Base-by-base conservation (phyloP, 2,113 vertebrate species). In the Columba livia region DNA sequence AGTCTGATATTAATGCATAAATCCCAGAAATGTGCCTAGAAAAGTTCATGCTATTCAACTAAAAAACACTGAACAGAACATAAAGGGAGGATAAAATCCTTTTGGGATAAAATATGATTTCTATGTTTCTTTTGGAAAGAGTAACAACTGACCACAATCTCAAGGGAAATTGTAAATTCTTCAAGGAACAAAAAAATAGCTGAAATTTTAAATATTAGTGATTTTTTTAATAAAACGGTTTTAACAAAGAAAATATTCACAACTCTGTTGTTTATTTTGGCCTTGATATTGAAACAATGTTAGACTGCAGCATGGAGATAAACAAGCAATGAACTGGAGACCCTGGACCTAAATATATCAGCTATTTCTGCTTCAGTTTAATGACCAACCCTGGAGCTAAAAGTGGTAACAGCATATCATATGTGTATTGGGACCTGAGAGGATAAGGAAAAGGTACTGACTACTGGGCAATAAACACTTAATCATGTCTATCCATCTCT, bases 1-100 rank as follows among this genome's bases (percentile, higher is more conserved):
- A 94, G 75, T 40, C 53, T 62, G 87, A 95, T 97, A 97, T 97
- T 97, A 97, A 97, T 92, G 67, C 93, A 97, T 92, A 97, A 98
- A 97, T 96, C 83, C 48, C 48, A 95, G 74, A 85, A 93, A 94
- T 72, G 44, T 85, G 94, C 90, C 90, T 94, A 78, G 58, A 90
- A 96, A 97, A 94, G 75, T 96, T 95, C 86, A 89, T 57, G 40
- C 82, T 93, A 84, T 96, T 96, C 79, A 88, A 93, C 67, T 83
- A 65, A 95, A 94, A 95, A 87, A 50, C 84, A 95, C 95, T 93
- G 80, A 96, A 79, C 58, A 91, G 85, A 90, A 91, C 77, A 89
- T 81, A 73, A 94, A 94, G 66, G 56, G 31, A 96, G 51, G 84
- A 89, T 84, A 95, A 95, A 83, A 88, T 16, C 40, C 44, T 94